Percentiles rank a stretch among this genome's conserved stretches.
These are phyloP conservation scores for Orthosia gothica DNA, from an alignment of 2,888 invertebrate genomes.

Conservation along the genomic window DNA sequence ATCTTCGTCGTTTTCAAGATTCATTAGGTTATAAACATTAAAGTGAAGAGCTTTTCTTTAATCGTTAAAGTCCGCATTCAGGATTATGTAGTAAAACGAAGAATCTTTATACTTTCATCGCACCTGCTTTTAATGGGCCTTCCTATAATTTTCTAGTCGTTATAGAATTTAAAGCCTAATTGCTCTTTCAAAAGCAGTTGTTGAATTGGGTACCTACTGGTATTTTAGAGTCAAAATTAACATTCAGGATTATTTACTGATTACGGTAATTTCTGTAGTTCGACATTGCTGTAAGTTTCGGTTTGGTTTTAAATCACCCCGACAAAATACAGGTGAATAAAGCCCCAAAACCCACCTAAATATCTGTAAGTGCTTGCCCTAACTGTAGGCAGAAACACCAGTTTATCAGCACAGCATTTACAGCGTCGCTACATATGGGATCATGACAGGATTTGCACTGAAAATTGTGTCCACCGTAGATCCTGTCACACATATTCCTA, in stretches of 20 bases:
- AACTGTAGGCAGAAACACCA: neutral
- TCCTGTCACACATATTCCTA: constrained; percentile 27
- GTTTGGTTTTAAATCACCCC: neutral
- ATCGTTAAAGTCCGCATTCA: constrained; percentile 12
- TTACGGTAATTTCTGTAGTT: neutral
- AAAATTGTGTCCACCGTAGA: constrained; percentile 39
- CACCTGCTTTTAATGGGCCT: constrained; percentile 30
- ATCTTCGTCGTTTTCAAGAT: constrained; percentile 4
- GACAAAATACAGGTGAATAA: neutral
- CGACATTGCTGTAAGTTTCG: neutral
- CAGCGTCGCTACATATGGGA: neutral
- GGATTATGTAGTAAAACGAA: constrained; percentile 25
- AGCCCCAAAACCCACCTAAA: neutral
- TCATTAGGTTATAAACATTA: constrained; percentile 26
- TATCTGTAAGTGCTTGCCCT: neutral
- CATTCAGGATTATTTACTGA: neutral
- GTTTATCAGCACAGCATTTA: constrained; percentile 21
- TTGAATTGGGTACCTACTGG: neutral
- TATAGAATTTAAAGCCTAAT: constrained; percentile 1
- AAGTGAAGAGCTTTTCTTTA: neutral
- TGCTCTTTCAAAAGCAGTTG: neutral
- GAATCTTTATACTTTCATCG: constrained; percentile 26
- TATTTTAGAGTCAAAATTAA: neutral
- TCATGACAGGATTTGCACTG: constrained; percentile 18
- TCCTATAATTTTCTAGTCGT: constrained; percentile 11